Base-by-base conservation (phyloP, 2,797 vertebrate genomes). In the Echeneis naucrates region DNA sequence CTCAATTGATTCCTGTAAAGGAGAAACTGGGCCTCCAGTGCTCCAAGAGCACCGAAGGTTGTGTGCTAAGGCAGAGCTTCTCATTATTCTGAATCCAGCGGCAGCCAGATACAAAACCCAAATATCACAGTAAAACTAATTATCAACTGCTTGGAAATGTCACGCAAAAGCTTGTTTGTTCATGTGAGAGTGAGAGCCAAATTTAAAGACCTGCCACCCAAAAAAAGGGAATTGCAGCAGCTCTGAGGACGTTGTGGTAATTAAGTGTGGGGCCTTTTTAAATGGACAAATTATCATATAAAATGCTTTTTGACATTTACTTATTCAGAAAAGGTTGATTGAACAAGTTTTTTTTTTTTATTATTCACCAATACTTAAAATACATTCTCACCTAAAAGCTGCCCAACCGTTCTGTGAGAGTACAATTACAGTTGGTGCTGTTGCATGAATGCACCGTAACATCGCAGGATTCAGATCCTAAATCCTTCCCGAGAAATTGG, bases 81-180 rank as follows among this genome's bases (percentile, higher is more conserved):
- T 77, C 75, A 73, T 77, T 85, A 67, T 73, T 68, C 61, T 11
- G n/a, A 72, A 72, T 61, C 58, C 72, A 16, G 71, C 61, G 0
- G 64, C 66, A 4, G 33, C 61, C 67, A 44, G 40, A 47, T 30
- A 75, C 72, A 14, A n/a, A 58, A 52, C 35, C 54, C 16, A 61
- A 80, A 85, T 83, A 79, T 81, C 80, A 84, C 81, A 73, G 77
- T 77, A 75, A 81, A 77, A 44, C 84, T 81, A 88, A 92, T 90
- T 88, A 87, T 64, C 2, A 16, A 32, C 67, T 53, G 56, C 72
- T 74, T 24, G 68, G 62, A 90, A 90, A 91, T 89, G 85, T 83
- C 88, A 88, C 70, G 76, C 76, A 72, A 65, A 78, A 54, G 74
- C 72, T 57, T 64, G 53, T 86, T 87, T 86, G 81, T 81, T 77